phyloP scores from a whole-genome alignment of 2,113 vertebrate species.

The Amia ocellicauda region DNA sequence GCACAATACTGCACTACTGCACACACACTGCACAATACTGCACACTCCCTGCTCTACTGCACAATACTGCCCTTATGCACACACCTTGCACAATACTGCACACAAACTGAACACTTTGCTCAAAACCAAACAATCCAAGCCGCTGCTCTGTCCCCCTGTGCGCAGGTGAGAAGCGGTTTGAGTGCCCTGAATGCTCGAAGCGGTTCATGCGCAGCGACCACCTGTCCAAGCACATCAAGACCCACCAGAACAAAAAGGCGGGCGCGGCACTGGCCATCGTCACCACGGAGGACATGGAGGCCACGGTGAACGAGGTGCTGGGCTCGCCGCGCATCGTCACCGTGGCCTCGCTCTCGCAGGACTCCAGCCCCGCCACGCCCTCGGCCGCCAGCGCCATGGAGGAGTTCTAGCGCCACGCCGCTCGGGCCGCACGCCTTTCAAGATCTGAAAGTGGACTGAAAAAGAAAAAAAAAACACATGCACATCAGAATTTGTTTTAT shows the following conservation, averaged over 20 bases:
- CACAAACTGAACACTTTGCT: neutral
- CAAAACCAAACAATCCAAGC: too few relatives aligned
- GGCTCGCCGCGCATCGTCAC: slow-evolving; percentile 90
- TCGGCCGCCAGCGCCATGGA: slow-evolving; percentile 92
- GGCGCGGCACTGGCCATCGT: slow-evolving; percentile 92
- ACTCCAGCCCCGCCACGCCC: slow-evolving; percentile 93
- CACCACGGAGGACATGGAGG: slow-evolving; percentile 94
- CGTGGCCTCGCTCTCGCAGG: slow-evolving; percentile 90
- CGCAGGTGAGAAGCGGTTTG: slow-evolving; percentile 95
- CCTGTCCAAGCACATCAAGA: slow-evolving; percentile 98
- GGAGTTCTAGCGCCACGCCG: slow-evolving; percentile 73
- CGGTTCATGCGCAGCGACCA: slow-evolving; percentile 98
- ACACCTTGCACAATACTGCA: neutral
- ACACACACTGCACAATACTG: neutral
- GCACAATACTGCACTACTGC: too few relatives aligned
- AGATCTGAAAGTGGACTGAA: slow-evolving; percentile 71
- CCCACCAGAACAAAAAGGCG: slow-evolving; percentile 97
- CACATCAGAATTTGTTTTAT: slow-evolving; percentile 43
- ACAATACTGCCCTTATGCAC: too few relatives aligned
- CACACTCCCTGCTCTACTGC: slow-evolving; percentile 19
- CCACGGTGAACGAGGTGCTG: slow-evolving; percentile 83
- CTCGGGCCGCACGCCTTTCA: slow-evolving; percentile 74
- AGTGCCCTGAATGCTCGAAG: slow-evolving; percentile 96
- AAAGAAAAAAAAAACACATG: slow-evolving; percentile 37
- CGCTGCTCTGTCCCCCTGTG: slow-evolving; percentile 29